Evolutionary conservation across 2,113 vertebrate species (phyloP).

Genomic region (Otocyon megalotis): DNA sequence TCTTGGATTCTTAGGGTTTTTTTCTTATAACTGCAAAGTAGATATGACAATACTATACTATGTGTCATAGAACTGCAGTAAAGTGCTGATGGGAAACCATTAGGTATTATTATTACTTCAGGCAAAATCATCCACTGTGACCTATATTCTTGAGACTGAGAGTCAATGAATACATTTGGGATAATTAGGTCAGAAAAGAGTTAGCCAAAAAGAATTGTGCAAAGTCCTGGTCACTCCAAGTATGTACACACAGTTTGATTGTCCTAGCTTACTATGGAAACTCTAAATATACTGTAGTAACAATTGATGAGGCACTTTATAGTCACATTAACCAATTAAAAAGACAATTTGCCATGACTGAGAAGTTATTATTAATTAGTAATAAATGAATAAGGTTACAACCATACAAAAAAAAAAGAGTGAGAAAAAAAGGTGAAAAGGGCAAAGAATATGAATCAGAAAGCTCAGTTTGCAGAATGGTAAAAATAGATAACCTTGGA

Average conservation of each 20-base stretch:
- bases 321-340: conserved; percentile 56
- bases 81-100: not conserved
- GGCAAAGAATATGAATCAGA: not conserved
- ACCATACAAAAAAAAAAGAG: not conserved
- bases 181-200: conserved; percentile 13
- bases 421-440: not conserved
- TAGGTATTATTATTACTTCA: not conserved
- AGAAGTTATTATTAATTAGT: conserved; percentile 58
- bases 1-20: not conserved
- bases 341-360: not conserved
- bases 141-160: not conserved
- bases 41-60: not conserved
- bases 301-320: conserved; percentile 4
- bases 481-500: not conserved
- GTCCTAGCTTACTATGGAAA: not conserved
- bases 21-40: not conserved
- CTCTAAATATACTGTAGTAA: not conserved
- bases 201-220: not conserved
- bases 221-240: not conserved
- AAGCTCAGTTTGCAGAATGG: not conserved
- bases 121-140: not conserved
- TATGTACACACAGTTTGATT: not conserved
- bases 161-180: not conserved
- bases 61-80: not conserved
- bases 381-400: conserved; percentile 50